These are phyloP conservation scores for Corydoras maculifer DNA, from an alignment of 2,113 vertebrate genomes.

Conservation along the genomic window DNA sequence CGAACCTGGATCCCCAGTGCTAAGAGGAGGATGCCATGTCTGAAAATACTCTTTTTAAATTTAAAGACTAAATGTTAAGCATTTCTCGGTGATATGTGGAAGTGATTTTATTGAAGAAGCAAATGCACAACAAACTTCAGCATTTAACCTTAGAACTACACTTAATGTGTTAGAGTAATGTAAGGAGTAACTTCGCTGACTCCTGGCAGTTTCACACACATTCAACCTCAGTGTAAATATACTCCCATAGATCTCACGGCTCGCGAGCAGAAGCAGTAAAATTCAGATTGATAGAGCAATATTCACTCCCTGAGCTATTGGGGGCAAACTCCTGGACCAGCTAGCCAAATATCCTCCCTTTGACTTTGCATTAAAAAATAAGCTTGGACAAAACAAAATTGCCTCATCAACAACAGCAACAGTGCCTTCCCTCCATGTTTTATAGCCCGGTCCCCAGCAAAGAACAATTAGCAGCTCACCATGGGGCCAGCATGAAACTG, in stretches of 20 bases:
- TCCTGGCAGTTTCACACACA: slow-evolving; percentile 49
- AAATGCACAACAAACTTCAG: neutral
- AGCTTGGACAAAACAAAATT: slow-evolving; percentile 29
- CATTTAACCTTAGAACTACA: neutral
- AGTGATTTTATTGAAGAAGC: too few relatives aligned
- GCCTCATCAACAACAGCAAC: slow-evolving; percentile 54
- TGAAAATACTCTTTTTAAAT: too few relatives aligned
- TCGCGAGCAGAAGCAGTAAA: slow-evolving; percentile 59
- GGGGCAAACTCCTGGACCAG: slow-evolving; percentile 58
- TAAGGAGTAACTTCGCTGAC: slow-evolving; percentile 29
- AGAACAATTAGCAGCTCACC: slow-evolving; percentile 63
- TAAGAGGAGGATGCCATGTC: too few relatives aligned
- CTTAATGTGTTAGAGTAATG: slow-evolving; percentile 12
- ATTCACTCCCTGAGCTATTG: slow-evolving; percentile 60
- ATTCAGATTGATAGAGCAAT: slow-evolving; percentile 65
- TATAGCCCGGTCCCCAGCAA: slow-evolving; percentile 49
- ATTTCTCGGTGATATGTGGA: too few relatives aligned
- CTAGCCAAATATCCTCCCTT: slow-evolving; percentile 50
- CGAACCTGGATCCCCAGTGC: too few relatives aligned
- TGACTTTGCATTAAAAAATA: slow-evolving; percentile 48
- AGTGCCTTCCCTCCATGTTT: slow-evolving; percentile 41
- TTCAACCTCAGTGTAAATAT: slow-evolving; percentile 58
- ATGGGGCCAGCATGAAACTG: slow-evolving; percentile 45
- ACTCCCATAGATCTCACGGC: slow-evolving; percentile 62
- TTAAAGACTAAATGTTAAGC: too few relatives aligned